Percentiles rank a stretch among this genome's conserved stretches.
Evolutionary conservation across 2,797 vertebrate species (phyloP).

Genomic region (Leptatherina wallacei): DNA sequence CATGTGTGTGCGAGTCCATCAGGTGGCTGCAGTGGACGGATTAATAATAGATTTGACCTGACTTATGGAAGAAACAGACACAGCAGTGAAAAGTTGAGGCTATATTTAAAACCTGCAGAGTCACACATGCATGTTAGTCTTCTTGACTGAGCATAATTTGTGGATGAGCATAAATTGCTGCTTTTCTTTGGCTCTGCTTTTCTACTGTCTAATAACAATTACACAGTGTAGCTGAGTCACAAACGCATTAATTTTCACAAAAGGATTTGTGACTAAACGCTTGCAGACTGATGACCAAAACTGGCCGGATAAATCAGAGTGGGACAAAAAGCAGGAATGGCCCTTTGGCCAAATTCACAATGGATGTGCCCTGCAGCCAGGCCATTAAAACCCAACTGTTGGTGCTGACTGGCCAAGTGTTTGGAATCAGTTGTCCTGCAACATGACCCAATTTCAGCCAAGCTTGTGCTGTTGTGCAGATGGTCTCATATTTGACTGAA

Average conservation of each 20-base stretch:
- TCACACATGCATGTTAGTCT: slow-evolving; percentile 41
- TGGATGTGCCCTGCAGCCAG: background rate
- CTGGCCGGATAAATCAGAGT: background rate
- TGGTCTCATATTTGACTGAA: background rate
- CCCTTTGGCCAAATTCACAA: background rate
- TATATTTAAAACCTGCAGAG: slow-evolving; percentile 62
- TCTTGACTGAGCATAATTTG: slow-evolving; percentile 7
- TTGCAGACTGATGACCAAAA: slow-evolving; percentile 1
- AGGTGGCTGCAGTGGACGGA: slow-evolving; percentile 50
- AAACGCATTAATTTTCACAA: background rate
- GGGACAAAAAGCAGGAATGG: background rate
- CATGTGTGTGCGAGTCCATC: slow-evolving; percentile 39
- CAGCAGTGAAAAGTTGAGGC: slow-evolving; percentile 40
- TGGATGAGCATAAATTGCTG: slow-evolving; percentile 23
- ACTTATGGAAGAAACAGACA: slow-evolving; percentile 48
- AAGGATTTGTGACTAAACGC: background rate
- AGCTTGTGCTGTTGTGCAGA: background rate
- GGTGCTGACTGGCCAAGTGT: background rate
- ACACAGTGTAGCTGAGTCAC: background rate
- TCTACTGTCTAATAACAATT: slow-evolving; percentile 8
- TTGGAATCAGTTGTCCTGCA: background rate
- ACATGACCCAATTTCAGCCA: background rate
- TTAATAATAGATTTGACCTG: slow-evolving; percentile 71
- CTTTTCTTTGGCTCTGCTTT: slow-evolving; percentile 12
- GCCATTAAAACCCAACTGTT: background rate